These are phyloP conservation scores for Odontocerum albicorne DNA, from an alignment of 2,888 invertebrate species.

Conservation along the genomic window DNA sequence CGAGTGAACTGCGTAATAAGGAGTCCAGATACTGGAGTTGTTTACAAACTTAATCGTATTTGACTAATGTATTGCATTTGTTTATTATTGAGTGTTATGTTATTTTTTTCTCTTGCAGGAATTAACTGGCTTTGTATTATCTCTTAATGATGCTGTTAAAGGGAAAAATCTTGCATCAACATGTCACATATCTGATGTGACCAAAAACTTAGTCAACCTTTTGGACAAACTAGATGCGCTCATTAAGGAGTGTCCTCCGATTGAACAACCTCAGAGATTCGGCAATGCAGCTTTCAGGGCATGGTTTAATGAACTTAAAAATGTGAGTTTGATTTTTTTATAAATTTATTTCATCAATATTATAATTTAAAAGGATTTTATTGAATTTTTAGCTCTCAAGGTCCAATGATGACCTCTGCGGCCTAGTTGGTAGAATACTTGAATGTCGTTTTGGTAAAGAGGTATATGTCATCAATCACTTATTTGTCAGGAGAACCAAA, in stretches of 20 bases:
- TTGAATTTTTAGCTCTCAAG: too few species aligned
- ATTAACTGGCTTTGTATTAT: constrained; percentile 83
- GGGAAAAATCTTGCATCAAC: constrained; percentile 71
- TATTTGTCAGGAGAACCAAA: too few species aligned
- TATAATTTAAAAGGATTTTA: too few species aligned
- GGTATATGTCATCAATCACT: too few species aligned
- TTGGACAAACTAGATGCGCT: constrained; percentile 71
- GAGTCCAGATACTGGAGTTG: too few species aligned
- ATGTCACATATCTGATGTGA: constrained; percentile 62
- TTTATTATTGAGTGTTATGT: constrained; percentile 5
- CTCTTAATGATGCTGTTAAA: constrained; percentile 83
- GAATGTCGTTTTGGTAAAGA: too few species aligned
- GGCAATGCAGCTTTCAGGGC: constrained; percentile 91
- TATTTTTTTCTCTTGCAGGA: constrained; percentile 58
- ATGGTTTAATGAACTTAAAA: constrained; percentile 75
- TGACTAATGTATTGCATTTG: neutral
- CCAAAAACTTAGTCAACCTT: constrained; percentile 64
- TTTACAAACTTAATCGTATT: neutral
- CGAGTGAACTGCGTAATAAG: too few species aligned
- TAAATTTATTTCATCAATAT: too few species aligned
- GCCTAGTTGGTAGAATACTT: too few species aligned
- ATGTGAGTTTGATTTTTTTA: too few species aligned
- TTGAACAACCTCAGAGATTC: constrained; percentile 93
- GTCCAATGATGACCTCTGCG: too few species aligned
- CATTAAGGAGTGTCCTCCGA: constrained; percentile 82